Conservation (phyloP, 2,113 vertebrate genomes). For the Zosterops pallidus region DNA sequence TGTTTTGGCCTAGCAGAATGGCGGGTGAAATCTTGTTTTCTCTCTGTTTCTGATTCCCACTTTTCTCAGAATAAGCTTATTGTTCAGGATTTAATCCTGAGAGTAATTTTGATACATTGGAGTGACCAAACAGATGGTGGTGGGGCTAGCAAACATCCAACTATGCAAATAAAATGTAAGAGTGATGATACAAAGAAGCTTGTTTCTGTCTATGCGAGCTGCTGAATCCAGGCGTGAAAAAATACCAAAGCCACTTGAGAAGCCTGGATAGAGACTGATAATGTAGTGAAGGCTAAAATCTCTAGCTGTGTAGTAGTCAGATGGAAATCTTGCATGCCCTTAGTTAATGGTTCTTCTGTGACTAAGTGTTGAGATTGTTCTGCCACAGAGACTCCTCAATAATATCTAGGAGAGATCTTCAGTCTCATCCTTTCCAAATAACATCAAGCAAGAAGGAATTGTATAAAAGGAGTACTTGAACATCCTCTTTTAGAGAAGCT, state of each 20-base stretch:
- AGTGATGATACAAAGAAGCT: neutral
- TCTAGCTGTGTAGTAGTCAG: neutral
- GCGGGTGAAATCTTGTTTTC: neutral
- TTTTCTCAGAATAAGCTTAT: neutral
- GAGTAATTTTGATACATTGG: neutral
- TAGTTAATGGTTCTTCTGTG: neutral
- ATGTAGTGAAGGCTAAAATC: neutral
- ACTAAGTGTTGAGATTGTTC: neutral
- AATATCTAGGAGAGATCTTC: neutral
- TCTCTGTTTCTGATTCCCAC: neutral
- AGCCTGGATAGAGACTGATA: neutral
- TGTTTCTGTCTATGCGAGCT: fast-evolving
- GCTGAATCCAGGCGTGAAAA: fast-evolving
- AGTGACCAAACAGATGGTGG: neutral
- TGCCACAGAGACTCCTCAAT: neutral
- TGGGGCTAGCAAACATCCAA: neutral
- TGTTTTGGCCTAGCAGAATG: neutral
- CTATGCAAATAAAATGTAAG: neutral
- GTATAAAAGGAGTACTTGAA: neutral
- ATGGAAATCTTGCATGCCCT: neutral
- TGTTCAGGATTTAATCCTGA: neutral
- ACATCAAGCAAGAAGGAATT: neutral
- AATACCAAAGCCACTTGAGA: neutral
- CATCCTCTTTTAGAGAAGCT: neutral
- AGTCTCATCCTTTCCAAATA: neutral